Conservation (phyloP, 2,113 vertebrate species). For the Aldabrachelys gigantea region DNA sequence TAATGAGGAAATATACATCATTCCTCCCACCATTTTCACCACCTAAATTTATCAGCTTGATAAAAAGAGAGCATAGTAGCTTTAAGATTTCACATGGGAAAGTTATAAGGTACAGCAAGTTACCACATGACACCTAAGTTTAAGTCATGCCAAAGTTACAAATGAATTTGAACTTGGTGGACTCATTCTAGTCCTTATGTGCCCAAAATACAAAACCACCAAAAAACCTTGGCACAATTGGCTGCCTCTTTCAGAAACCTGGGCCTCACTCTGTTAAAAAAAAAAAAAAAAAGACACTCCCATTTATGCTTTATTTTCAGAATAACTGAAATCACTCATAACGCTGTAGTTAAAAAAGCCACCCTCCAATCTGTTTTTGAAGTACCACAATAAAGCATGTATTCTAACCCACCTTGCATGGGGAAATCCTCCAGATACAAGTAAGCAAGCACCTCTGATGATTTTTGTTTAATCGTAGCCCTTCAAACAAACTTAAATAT, state of each 20-base stretch:
- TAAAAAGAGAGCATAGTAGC: background rate
- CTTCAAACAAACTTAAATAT: background rate
- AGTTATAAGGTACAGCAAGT: rapidly evolving
- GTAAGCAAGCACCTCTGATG: background rate
- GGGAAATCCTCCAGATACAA: background rate
- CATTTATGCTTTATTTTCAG: background rate
- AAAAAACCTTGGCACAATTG: background rate
- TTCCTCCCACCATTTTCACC: background rate
- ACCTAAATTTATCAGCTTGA: background rate
- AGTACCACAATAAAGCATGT: background rate
- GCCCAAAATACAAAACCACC: background rate
- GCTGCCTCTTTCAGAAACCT: background rate
- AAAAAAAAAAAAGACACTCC: background rate
- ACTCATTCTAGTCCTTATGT: background rate
- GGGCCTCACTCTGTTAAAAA: too few relatives aligned
- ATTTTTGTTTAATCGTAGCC: background rate
- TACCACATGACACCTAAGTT: background rate
- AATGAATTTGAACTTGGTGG: background rate
- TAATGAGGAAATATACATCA: background rate
- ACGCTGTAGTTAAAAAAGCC: background rate
- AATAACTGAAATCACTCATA: background rate
- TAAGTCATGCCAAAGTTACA: background rate
- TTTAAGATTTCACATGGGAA: background rate
- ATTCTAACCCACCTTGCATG: background rate
- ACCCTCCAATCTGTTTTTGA: background rate